A percentile compares a stretch with the other conserved stretches of the same genome.
phyloP scores from a whole-genome alignment of 2,888 invertebrate genomes.

The Marasmarcha lunaedactyla region DNA sequence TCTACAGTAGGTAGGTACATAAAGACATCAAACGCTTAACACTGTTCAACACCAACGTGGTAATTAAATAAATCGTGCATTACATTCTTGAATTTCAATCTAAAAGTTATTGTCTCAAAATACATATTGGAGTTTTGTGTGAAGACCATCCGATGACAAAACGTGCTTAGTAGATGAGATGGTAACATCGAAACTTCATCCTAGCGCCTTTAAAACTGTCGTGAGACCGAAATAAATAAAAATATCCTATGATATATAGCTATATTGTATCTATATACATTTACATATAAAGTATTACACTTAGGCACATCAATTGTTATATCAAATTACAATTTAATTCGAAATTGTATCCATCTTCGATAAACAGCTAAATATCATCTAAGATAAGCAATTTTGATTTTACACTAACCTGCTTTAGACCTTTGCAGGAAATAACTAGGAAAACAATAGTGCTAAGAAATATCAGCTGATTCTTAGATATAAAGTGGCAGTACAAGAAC shows the following conservation, averaged over 20 bases:
- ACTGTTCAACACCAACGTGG: too few species aligned
- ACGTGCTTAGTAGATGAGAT: constrained; percentile 3
- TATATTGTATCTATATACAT: neutral
- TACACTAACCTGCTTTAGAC: too few species aligned
- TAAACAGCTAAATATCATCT: constrained; percentile 35
- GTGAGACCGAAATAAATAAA: neutral
- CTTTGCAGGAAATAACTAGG: too few species aligned
- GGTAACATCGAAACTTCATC: too few species aligned
- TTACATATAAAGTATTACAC: constrained; percentile 51
- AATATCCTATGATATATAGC: neutral
- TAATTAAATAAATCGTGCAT: constrained; percentile 16
- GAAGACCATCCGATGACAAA: constrained; percentile 25
- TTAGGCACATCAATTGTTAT: constrained; percentile 73
- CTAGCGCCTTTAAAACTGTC: neutral
- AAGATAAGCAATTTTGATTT: too few species aligned
- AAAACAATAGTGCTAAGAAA: too few species aligned
- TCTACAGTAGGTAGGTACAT: constrained; percentile 4
- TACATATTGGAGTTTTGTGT: constrained; percentile 28
- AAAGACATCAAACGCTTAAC: too few species aligned
- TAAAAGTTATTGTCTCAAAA: constrained; percentile 44
- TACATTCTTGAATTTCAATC: constrained; percentile 19
- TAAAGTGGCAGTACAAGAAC: too few species aligned
- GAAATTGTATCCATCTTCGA: constrained; percentile 39
- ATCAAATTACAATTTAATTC: constrained; percentile 62
- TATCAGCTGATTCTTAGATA: too few species aligned